Evolutionary conservation across 2,797 vertebrate species (phyloP), one percentile per base, ranked within the genome.

Genomic region (Eulemur coronatus): DNA sequence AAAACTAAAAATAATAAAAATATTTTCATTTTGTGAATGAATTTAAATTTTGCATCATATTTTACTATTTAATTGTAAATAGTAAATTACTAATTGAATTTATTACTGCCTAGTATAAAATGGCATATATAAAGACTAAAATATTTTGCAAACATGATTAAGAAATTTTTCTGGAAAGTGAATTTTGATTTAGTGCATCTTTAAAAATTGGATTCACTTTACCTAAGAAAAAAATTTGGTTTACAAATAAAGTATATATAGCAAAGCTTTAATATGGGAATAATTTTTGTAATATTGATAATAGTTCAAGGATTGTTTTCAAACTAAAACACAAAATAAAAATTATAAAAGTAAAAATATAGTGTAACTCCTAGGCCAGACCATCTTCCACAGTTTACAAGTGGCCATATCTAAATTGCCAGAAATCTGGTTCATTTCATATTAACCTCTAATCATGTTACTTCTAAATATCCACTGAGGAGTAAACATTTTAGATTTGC

Each of bases 271-370:
- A 86, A 50, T 61, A 86, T 43, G 50, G 9, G 41, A 85, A 55
- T 78, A 75, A 46, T 43, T 78, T 87, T 96, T 84, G 1, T 24
- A 91, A 78, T 91, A 20, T 20, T 95, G 15, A 90, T 96, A 94
- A 22, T 52, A 57, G 1, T 91, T 28, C 10, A 78, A 15, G 35
- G n/a, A 78, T 69, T 95, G 15, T 73, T 92, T 97, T 84, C n/a
- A 80, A 95, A 70, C 20, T 33, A 67, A 82, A 50, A 79, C 30
- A 86, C 48, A 96, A 95, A 70, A 97, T 94, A 92, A 70, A 95
- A 80, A 59, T 79, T 72, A 79, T 79, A 20, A 79, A 67, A 89
- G 17, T 94, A 93, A 92, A 94, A 91, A 38, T 46, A 46, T 50
- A 87, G 7, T 72, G 46, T 33, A 95, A 82, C 30, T 88, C n/a